phyloP scores from a whole-genome alignment of 2,888 invertebrate species.

The Heterodera filipjevi region DNA sequence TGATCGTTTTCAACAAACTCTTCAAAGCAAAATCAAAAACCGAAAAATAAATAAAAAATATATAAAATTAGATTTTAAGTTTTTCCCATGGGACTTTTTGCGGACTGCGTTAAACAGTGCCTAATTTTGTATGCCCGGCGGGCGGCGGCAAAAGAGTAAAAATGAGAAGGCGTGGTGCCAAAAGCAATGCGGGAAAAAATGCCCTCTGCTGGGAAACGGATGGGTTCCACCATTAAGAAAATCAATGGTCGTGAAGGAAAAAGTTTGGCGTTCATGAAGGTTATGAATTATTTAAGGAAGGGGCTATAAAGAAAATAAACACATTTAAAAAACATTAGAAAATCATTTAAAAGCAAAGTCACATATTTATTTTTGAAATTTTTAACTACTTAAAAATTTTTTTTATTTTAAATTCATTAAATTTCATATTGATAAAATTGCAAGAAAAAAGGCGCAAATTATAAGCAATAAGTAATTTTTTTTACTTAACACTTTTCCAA shows the following conservation, averaged over 20 bases:
- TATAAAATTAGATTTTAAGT: background rate
- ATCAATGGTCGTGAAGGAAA: background rate
- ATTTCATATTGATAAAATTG: too few relatives aligned
- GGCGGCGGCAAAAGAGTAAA: background rate
- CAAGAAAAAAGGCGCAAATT: too few relatives aligned
- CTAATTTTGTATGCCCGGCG: background rate
- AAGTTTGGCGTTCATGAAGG: background rate
- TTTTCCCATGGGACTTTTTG: background rate
- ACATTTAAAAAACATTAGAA: too few relatives aligned
- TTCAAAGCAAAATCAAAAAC: too few relatives aligned
- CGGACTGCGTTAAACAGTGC: background rate
- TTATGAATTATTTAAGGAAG: background rate
- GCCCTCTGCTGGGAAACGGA: background rate
- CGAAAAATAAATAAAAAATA: background rate
- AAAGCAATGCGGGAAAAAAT: background rate
- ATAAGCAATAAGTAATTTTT: too few relatives aligned
- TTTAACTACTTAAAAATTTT: too few relatives aligned
- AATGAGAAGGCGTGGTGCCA: background rate
- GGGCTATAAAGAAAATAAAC: background rate
- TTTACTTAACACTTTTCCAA: too few relatives aligned
- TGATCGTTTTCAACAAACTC: too few relatives aligned
- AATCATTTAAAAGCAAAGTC: too few relatives aligned
- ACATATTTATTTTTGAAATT: too few relatives aligned
- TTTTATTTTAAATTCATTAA: too few relatives aligned
- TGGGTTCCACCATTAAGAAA: constrained; percentile 3